Conservation (phyloP, 2,797 vertebrate genomes). For the Sarcophilus harrisii region DNA sequence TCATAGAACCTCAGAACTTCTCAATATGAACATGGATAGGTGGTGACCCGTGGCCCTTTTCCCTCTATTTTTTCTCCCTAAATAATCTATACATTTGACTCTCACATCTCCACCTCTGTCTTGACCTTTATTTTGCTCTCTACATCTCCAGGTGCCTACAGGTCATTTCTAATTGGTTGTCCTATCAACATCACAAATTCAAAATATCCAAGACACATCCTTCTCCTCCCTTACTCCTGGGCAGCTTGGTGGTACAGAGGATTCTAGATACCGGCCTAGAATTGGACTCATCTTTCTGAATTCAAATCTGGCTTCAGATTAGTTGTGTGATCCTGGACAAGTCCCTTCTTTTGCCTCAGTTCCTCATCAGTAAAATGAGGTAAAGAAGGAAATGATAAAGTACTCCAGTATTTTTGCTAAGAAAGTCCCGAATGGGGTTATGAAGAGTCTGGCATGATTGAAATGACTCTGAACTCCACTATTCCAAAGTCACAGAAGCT, state of each 20-base stretch:
- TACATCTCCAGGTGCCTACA: background rate
- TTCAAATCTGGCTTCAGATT: background rate
- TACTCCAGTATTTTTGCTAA: background rate
- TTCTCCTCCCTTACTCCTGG: background rate
- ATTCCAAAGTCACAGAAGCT: background rate
- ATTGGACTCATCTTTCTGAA: background rate
- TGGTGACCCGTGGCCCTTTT: background rate
- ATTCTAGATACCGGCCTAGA: background rate
- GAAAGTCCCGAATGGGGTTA: background rate
- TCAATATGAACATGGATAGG: background rate
- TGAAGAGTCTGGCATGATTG: background rate
- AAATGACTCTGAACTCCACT: background rate
- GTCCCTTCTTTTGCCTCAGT: background rate
- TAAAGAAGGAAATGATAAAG: background rate
- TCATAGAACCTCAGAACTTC: background rate
- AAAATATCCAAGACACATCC: background rate
- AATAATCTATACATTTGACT: background rate
- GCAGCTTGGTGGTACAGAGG: background rate
- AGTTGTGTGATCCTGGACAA: background rate
- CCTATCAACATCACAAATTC: background rate
- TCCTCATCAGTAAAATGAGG: background rate
- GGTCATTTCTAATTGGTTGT: background rate
- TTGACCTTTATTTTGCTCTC: background rate
- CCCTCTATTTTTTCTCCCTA: background rate
- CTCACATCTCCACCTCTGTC: background rate